A percentile compares a stretch with the other conserved stretches of the same genome.
Conservation (phyloP, 2,113 vertebrate genomes). For the Entelurus aequoreus region DNA sequence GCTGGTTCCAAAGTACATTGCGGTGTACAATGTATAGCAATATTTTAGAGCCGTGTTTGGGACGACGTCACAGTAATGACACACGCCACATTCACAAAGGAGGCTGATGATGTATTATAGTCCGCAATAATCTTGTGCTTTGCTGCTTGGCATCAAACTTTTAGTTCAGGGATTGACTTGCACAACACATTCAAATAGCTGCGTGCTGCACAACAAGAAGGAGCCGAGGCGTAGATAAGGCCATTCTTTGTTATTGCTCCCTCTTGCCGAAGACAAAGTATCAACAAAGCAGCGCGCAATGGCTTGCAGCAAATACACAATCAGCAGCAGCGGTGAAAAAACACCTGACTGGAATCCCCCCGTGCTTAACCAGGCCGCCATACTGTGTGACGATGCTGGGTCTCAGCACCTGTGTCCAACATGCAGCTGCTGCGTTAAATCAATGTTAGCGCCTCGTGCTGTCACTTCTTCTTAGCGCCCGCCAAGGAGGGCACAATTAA, state of each 20-base stretch:
- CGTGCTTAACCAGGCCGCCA: neutral
- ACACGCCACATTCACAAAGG: neutral
- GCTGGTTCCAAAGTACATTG: no score
- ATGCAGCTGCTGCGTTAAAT: slow-evolving; percentile 13
- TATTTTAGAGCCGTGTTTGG: neutral
- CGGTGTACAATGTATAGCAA: neutral
- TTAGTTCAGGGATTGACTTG: no score
- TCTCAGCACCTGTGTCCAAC: slow-evolving; percentile 2
- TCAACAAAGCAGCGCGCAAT: neutral
- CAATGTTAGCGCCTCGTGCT: slow-evolving; percentile 14
- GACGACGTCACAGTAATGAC: neutral
- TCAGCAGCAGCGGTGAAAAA: no score
- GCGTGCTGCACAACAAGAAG: neutral
- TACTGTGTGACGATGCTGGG: neutral
- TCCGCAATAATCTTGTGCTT: neutral
- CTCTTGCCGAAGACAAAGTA: neutral
- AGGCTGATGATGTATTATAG: neutral
- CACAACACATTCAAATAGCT: no score
- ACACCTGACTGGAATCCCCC: neutral
- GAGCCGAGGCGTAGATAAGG: neutral
- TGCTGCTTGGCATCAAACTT: no score
- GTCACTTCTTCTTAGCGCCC: slow-evolving; percentile 23
- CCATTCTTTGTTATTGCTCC: neutral
- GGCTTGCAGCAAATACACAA: no score
- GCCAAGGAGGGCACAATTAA: slow-evolving; percentile 34